These are phyloP conservation scores for Limnephilus rhombicus DNA, from an alignment of 2,888 invertebrate species.

Conservation along the genomic window DNA sequence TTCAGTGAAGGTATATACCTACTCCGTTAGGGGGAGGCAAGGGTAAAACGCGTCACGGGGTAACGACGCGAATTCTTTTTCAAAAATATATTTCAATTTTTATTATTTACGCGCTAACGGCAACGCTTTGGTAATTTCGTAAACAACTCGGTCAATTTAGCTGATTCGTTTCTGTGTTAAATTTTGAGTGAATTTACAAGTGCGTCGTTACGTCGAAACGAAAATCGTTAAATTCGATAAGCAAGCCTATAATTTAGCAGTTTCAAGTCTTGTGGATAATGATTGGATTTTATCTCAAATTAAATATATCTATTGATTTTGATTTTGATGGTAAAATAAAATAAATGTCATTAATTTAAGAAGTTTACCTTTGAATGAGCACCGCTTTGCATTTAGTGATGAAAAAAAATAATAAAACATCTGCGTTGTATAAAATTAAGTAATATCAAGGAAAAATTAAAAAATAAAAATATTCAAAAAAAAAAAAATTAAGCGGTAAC, in stretches of 20 bases:
- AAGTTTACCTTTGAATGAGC: too few species aligned
- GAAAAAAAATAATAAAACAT: too few species aligned
- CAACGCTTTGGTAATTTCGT: slow-evolving; percentile 27
- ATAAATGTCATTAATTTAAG: too few species aligned
- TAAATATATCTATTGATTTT: too few species aligned
- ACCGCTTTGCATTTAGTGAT: too few species aligned
- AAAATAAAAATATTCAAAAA: too few species aligned
- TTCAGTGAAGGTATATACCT: not conserved
- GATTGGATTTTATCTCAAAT: not conserved
- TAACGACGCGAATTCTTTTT: slow-evolving; percentile 34
- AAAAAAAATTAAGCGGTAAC: too few species aligned
- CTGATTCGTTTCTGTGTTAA: slow-evolving; percentile 39
- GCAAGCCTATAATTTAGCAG: not conserved
- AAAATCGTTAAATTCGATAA: not conserved
- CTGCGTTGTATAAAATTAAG: too few species aligned
- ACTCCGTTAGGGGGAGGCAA: not conserved
- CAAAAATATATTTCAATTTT: slow-evolving; percentile 17
- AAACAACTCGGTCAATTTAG: slow-evolving; percentile 44
- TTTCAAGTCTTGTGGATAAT: not conserved
- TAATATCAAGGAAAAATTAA: too few species aligned
- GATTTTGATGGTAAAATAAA: too few species aligned
- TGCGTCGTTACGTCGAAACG: not conserved
- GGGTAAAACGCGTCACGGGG: slow-evolving; percentile 1
- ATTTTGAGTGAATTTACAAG: slow-evolving; percentile 33
- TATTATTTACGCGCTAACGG: slow-evolving; percentile 26